Percentiles rank a stretch among this genome's conserved stretches.
Conservation (phyloP, 2,888 invertebrate species). For the Napeogenes sylphis region DNA sequence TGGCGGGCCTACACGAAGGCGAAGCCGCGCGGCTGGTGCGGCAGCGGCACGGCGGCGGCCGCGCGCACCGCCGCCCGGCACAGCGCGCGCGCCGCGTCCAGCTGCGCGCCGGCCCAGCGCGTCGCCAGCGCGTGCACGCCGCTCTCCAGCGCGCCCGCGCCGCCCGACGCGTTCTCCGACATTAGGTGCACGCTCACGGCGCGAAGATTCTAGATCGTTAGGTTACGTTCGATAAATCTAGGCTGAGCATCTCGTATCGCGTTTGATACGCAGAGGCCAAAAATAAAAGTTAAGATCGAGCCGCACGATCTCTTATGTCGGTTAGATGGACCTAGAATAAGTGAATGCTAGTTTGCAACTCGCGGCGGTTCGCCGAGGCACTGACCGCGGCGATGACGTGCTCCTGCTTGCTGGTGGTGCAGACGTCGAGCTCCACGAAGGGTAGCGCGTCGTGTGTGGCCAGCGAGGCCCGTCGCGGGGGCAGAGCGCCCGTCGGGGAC, state of each 20-base stretch:
- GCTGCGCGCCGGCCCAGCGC: conserved; percentile 88
- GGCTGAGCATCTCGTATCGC: no score
- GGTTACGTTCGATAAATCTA: neutral
- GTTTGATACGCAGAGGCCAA: no score
- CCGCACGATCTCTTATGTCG: no score
- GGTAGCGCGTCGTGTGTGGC: conserved; percentile 80
- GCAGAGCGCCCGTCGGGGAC: conserved; percentile 80
- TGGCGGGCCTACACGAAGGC: conserved; percentile 80
- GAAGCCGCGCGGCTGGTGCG: conserved; percentile 86
- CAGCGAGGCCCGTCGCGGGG: conserved; percentile 52
- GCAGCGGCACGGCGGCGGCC: conserved; percentile 81
- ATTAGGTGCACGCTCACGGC: conserved; percentile 90
- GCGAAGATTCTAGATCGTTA: conserved; percentile 82
- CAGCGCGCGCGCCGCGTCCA: conserved; percentile 86
- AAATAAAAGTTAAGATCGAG: no score
- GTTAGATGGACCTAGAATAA: no score
- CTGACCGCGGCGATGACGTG: conserved; percentile 90
- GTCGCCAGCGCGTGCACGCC: conserved; percentile 88
- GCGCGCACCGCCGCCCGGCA: conserved; percentile 86
- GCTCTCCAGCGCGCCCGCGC: conserved; percentile 73
- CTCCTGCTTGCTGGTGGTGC: conserved; percentile 92
- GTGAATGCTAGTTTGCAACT: no score
- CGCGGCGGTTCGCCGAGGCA: conserved; percentile 9
- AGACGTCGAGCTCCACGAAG: conserved; percentile 89
- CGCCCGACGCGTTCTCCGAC: conserved; percentile 79